Conservation (phyloP, 37 sponge, comb jelly and placozoan genomes). For the Crambe crambe region DNA sequence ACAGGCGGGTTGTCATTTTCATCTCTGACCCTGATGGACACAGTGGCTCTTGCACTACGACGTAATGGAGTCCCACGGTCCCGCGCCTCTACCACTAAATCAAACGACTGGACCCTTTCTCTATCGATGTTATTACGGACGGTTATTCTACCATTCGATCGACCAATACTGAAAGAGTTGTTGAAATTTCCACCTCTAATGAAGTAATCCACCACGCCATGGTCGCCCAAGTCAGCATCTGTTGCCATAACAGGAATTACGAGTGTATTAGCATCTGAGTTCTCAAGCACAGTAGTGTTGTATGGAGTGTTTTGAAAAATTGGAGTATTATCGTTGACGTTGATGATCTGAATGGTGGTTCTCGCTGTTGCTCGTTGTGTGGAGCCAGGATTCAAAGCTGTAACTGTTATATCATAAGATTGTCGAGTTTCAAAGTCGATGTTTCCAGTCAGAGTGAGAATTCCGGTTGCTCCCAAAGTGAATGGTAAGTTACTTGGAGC, state of each 20-base stretch:
- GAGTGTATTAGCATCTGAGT: background rate
- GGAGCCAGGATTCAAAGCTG: constrained; percentile 44
- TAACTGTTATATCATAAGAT: constrained; percentile 24
- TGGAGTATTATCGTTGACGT: constrained; percentile 72
- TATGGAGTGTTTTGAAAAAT: constrained; percentile 12
- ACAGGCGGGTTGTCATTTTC: constrained; percentile 84
- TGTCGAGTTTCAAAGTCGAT: constrained; percentile 38
- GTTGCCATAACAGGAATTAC: constrained; percentile 38
- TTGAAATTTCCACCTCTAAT: constrained; percentile 45
- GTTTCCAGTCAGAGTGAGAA: constrained; percentile 17
- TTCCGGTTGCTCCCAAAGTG: constrained; percentile 7
- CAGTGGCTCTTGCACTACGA: background rate
- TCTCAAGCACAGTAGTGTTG: constrained; percentile 24
- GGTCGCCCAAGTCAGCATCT: constrained; percentile 57
- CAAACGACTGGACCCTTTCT: constrained; percentile 8
- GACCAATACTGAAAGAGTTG: constrained; percentile 24
- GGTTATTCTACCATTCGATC: constrained; percentile 14
- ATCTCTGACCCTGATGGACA: constrained; percentile 60
- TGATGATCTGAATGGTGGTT: constrained; percentile 11
- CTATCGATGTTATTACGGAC: constrained; percentile 43
- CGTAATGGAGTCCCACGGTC: constrained; percentile 22
- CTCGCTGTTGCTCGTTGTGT: background rate
- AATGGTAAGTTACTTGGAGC: constrained; percentile 13
- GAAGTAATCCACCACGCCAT: constrained; percentile 46
- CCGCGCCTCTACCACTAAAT: constrained; percentile 30